Base-by-base conservation (phyloP, 2,797 vertebrate species). In the Typhlichthys eigenmanni region DNA sequence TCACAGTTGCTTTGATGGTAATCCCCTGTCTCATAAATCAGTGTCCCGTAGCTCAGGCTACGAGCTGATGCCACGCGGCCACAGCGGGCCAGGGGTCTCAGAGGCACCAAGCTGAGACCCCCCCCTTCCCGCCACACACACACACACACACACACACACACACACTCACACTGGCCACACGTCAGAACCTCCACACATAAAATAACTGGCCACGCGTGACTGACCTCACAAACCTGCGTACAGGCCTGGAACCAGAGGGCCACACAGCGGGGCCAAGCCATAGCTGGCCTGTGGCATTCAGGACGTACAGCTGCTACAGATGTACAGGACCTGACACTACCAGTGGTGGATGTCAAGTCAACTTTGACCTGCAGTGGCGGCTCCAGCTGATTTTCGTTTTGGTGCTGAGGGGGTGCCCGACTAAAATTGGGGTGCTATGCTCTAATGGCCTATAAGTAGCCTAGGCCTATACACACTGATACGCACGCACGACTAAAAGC, bases 11-110 rank as follows among this genome's bases (percentile, higher is more conserved):
- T 79, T 86, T 88, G 81, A 86, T 75, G 59, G 79, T 92, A 92
- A 93, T 93, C 91, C 87, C 81, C 91, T 86, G 88, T 80, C 88
- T 80, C 86, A 91, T 92, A 91, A 92, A 91, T 92, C 90, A 87
- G 85, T 84, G 91, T 90, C 86, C 82, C 63, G 79, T 24, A 24
- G 64, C 78, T 72, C 65, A 60, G 85, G 79, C 78, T 79, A 64
- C 86, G 86, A 87, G 87, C 85, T 87, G 88, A 85, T 85, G 85
- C 84, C 80, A 77, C 85, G 85, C 86, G 86, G 87, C 84, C 85
- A 82, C 60, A 75, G 78, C 80, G 89, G 86, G 83, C 71, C 80
- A 77, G 85, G 34, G 64, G 81, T 69, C 76, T 82, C 62, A 6
- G 78, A 83, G 83, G 80, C 81, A 82, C 83, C 86, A 85, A 88